These are phyloP conservation scores for Cosmia trapezina DNA, from an alignment of 2,888 invertebrate species.

Conservation along the genomic window DNA sequence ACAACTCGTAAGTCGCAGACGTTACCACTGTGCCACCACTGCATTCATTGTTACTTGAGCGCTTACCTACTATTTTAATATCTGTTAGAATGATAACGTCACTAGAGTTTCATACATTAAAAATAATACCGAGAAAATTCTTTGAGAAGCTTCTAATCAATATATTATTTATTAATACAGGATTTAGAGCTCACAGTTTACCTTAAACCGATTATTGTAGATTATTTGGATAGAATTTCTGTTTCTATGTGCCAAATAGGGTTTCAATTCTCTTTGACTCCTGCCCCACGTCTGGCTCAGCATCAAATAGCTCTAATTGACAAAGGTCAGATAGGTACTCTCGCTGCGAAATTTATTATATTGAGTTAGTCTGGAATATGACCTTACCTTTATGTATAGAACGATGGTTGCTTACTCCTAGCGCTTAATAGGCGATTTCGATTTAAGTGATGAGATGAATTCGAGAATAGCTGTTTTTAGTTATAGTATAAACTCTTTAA, in stretches of 20 bases:
- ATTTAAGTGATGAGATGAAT: not conserved
- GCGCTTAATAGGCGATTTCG: not conserved
- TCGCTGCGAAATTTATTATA: conserved; percentile 26
- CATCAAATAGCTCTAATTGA: conserved; percentile 51
- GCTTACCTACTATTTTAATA: not conserved
- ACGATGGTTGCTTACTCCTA: not conserved
- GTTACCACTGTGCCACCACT: too few species aligned
- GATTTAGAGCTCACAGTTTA: not conserved
- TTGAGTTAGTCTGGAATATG: conserved; percentile 12
- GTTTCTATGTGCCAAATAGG: conserved; percentile 9
- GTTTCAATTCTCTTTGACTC: conserved; percentile 14
- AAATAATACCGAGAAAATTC: not conserved
- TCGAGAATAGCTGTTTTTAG: not conserved
- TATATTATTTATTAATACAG: not conserved
- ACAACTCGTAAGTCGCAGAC: too few species aligned
- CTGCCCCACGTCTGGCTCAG: not conserved
- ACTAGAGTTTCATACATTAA: not conserved
- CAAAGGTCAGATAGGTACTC: conserved; percentile 42
- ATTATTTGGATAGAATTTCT: not conserved
- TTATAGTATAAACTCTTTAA: too few species aligned
- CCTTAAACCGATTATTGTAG: not conserved
- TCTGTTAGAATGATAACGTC: not conserved
- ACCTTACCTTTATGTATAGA: not conserved
- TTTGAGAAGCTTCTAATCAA: not conserved
- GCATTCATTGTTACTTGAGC: not conserved